Percentiles rank a stretch among this genome's conserved stretches.
These are phyloP conservation scores for Perizoma affinitatum DNA, from an alignment of 2,888 invertebrate genomes.

Conservation along the genomic window DNA sequence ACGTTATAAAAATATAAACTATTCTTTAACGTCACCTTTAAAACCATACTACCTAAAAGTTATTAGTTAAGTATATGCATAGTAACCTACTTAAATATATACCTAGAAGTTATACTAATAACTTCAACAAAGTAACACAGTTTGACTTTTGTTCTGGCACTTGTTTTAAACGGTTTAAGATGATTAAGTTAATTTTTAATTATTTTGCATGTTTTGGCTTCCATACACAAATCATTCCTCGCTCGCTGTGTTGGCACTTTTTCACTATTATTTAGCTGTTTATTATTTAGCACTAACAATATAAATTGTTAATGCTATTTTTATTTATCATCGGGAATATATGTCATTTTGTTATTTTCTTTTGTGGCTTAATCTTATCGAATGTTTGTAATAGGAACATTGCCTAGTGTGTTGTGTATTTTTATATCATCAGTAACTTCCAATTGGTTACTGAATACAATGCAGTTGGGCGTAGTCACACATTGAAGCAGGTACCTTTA, in stretches of 20 bases:
- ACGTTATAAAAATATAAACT: too few species aligned
- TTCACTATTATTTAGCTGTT: conserved; percentile 70
- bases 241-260: conserved; percentile 47
- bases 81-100: too few species aligned
- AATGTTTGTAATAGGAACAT: conserved; percentile 1
- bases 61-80: too few species aligned
- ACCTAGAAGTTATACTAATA: not conserved
- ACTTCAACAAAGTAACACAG: conserved; percentile 10
- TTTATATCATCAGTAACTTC: conserved; percentile 44
- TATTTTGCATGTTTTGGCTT: conserved; percentile 43
- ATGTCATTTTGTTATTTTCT: conserved; percentile 16
- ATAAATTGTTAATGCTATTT: conserved; percentile 52
- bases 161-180: not conserved
- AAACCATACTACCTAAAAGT: too few species aligned
- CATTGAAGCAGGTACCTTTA: not conserved
- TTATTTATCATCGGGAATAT: conserved; percentile 29
- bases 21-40: too few species aligned
- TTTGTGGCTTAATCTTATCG: conserved; percentile 6
- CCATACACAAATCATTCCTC: conserved; percentile 34
- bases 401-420: conserved; percentile 35
- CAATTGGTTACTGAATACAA: conserved; percentile 37
- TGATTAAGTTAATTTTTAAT: conserved; percentile 6
- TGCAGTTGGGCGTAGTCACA: conserved; percentile 32
- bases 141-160: conserved; percentile 10
- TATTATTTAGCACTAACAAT: too few species aligned